These are phyloP conservation scores for Onchidella celtica DNA, from an alignment of 2,888 invertebrate species.

Conservation along the genomic window DNA sequence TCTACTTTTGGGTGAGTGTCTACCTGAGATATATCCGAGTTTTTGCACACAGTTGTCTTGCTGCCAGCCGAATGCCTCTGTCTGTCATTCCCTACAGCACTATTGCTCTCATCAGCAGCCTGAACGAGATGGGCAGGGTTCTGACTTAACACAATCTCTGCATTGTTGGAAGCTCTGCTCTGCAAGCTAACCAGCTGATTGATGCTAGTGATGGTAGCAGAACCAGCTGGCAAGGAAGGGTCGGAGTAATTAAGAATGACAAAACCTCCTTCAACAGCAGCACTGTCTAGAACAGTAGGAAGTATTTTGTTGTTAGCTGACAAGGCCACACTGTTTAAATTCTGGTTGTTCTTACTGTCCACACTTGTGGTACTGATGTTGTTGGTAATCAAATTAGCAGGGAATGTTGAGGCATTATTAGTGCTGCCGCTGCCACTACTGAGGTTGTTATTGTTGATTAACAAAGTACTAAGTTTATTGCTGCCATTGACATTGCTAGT, in stretches of 20 bases:
- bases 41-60: background rate
- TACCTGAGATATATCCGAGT: constrained; percentile 11
- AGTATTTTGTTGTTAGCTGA: constrained; percentile 6
- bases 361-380: constrained; percentile 19
- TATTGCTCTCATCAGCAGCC: background rate
- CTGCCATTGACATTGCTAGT: constrained; percentile 42
- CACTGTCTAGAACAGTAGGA: constrained; percentile 1
- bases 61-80: background rate
- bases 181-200: constrained; percentile 36
- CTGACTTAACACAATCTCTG: background rate
- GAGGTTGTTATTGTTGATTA: constrained; percentile 12
- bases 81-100: background rate
- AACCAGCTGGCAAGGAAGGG: background rate
- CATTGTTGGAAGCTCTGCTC: background rate
- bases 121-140: background rate
- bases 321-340: background rate
- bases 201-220: constrained; percentile 20
- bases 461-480: constrained; percentile 27
- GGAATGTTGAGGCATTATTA: constrained; percentile 14
- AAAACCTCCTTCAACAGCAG: constrained; percentile 6
- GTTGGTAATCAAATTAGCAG: background rate
- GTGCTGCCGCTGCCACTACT: constrained; percentile 5
- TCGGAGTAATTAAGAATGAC: constrained; percentile 45
- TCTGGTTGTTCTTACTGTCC: constrained; percentile 26
- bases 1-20: background rate